phyloP scores from a whole-genome alignment of 1,140 invertebrate species.

The Drosophila baimaii region DNA sequence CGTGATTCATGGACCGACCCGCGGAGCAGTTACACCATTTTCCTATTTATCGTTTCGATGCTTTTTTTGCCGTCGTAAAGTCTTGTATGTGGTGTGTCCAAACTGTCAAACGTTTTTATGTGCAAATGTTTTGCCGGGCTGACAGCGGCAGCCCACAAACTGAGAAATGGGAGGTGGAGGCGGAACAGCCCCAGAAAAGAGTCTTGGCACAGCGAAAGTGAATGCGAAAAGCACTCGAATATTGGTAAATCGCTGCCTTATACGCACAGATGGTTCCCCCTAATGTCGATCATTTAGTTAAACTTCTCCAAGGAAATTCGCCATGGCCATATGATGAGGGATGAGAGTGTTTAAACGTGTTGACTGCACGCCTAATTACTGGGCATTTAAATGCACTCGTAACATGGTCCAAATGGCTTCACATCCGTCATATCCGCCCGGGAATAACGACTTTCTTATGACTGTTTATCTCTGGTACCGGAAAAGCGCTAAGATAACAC shows the following conservation, averaged over 20 bases:
- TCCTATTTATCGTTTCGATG: neutral
- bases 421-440: constrained; percentile 31
- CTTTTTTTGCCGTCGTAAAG: constrained; percentile 12
- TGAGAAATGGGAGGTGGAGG: neutral
- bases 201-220: constrained; percentile 15
- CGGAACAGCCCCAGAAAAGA: neutral
- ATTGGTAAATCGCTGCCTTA: neutral
- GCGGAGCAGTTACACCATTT: constrained; percentile 19
- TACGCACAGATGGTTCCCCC: neutral
- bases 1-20: constrained; percentile 27
- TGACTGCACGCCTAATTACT: constrained; percentile 25
- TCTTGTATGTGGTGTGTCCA: constrained; percentile 30
- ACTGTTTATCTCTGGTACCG: constrained; percentile 69
- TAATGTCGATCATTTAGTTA: neutral
- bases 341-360: constrained; percentile 12
- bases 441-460: constrained; percentile 55
- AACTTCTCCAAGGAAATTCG: constrained; percentile 7
- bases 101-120: constrained; percentile 48
- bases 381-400: constrained; percentile 26
- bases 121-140: constrained; percentile 22
- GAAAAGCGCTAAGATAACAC: constrained; percentile 74
- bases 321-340: too few relatives aligned
- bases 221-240: constrained; percentile 1
- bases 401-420: constrained; percentile 27
- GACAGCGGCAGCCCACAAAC: constrained; percentile 25